A percentile compares a stretch with the other conserved stretches of the same genome.
These are phyloP conservation scores for Ditylenchus weischeri DNA, from an alignment of 2,888 invertebrate genomes.

Conservation along the genomic window DNA sequence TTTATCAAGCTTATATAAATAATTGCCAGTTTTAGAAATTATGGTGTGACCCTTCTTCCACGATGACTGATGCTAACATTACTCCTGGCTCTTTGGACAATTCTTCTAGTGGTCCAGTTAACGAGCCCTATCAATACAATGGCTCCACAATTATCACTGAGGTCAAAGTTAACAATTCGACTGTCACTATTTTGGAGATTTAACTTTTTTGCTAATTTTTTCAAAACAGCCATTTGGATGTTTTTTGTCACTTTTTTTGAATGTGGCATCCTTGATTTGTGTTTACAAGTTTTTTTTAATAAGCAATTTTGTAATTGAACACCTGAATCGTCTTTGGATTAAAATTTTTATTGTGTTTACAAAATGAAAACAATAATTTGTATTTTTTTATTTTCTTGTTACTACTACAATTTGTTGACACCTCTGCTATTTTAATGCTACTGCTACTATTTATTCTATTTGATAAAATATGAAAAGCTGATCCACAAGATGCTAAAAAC, in stretches of 20 bases:
- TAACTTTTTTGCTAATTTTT: slow-evolving; percentile 5
- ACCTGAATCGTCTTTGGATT: too few species aligned
- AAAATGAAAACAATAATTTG: too few species aligned
- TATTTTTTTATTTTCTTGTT: too few species aligned
- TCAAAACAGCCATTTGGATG: too few species aligned
- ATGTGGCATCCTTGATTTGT: slow-evolving; percentile 10
- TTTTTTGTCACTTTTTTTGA: too few species aligned
- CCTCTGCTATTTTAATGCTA: too few species aligned
- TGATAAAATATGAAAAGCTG: too few species aligned
- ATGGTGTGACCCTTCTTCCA: slow-evolving; percentile 8
- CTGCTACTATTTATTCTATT: too few species aligned
- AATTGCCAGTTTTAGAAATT: slow-evolving; percentile 16
- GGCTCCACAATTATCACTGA: slow-evolving; percentile 22
- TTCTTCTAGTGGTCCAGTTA: neutral
- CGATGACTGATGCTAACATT: slow-evolving; percentile 8
- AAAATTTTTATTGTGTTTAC: too few species aligned
- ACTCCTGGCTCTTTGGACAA: slow-evolving; percentile 3
- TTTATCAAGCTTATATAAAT: too few species aligned
- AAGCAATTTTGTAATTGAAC: neutral
- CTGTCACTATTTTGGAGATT: slow-evolving; percentile 29
- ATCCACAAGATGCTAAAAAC: too few species aligned
- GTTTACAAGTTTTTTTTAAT: slow-evolving; percentile 16
- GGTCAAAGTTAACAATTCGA: slow-evolving; percentile 26
- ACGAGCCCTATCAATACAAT: slow-evolving; percentile 29
- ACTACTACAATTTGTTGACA: too few species aligned